phyloP scores from a whole-genome alignment of 2,888 invertebrate species.

The Nemotelus pantherinus region DNA sequence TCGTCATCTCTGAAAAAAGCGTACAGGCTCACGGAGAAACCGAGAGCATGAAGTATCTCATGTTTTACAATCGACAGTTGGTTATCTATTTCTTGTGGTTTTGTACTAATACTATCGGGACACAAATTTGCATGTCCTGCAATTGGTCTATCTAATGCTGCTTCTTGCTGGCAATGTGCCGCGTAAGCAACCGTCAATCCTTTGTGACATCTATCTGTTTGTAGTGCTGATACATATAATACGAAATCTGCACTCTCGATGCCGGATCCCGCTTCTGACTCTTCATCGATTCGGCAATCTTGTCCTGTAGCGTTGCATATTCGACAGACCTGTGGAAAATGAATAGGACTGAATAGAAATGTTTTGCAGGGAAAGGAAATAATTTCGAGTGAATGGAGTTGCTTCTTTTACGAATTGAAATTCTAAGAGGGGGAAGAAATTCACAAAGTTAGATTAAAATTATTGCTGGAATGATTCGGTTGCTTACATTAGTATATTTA shows the following conservation, averaged over 20 bases:
- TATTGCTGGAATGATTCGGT: too few species aligned
- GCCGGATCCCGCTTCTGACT: constrained; percentile 71
- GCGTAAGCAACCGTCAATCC: constrained; percentile 96
- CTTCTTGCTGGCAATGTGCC: constrained; percentile 97
- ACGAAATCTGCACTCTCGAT: constrained; percentile 91
- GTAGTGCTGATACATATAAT: constrained; percentile 94
- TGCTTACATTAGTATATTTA: too few species aligned
- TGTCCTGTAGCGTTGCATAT: constrained; percentile 88
- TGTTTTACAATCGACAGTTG: constrained; percentile 96
- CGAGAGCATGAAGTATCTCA: constrained; percentile 96
- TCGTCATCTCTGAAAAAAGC: constrained; percentile 89
- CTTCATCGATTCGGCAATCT: constrained; percentile 73
- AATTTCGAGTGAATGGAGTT: too few species aligned
- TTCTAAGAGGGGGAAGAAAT: too few species aligned
- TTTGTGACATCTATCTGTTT: constrained; percentile 91
- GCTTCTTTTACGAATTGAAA: too few species aligned
- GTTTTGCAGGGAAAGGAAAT: too few species aligned
- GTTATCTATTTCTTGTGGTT: constrained; percentile 89
- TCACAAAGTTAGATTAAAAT: too few species aligned
- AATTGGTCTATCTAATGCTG: constrained; percentile 93
- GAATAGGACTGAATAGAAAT: too few species aligned
- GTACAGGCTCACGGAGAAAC: constrained; percentile 95
- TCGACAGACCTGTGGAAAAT: constrained; percentile 76
- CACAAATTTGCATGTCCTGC: constrained; percentile 99
- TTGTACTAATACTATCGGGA: constrained; percentile 91